These are phyloP conservation scores for Cryptoblepharus egeriae DNA, from an alignment of 2,797 vertebrate species.

Conservation along the genomic window DNA sequence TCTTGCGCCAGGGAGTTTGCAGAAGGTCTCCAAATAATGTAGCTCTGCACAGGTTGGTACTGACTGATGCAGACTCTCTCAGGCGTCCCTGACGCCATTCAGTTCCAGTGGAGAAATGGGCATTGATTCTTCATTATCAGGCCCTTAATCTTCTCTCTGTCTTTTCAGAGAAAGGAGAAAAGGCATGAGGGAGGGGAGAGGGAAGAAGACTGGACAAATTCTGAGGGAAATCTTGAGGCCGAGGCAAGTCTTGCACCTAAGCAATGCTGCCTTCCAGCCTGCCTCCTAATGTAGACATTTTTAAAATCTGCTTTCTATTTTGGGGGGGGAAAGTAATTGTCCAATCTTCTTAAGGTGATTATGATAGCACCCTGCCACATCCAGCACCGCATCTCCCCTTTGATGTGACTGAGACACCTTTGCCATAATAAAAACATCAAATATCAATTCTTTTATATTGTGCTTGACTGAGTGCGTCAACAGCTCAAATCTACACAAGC, in stretches of 20 bases:
- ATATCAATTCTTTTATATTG: constrained; percentile 18
- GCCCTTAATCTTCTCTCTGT: neutral
- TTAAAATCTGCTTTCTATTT: neutral
- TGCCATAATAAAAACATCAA: constrained; percentile 14
- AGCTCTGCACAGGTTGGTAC: too few species aligned
- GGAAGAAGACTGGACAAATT: neutral
- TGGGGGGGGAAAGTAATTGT: neutral
- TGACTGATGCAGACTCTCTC: too few species aligned
- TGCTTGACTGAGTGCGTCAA: neutral
- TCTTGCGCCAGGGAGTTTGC: too few species aligned
- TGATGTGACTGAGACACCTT: neutral
- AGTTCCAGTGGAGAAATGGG: too few species aligned
- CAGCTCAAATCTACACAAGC: constrained; percentile 15
- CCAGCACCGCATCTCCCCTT: neutral
- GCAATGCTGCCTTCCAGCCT: neutral
- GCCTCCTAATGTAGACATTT: neutral
- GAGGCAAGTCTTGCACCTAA: neutral
- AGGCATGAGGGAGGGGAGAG: neutral
- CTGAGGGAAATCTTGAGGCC: neutral
- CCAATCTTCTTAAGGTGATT: neutral
- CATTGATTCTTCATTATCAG: too few species aligned
- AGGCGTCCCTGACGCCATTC: too few species aligned
- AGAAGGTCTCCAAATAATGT: too few species aligned
- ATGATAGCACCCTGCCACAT: neutral
- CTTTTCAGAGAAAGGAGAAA: neutral